phyloP scores from a whole-genome alignment of 2,113 vertebrate genomes.

The Scatophagus argus region DNA sequence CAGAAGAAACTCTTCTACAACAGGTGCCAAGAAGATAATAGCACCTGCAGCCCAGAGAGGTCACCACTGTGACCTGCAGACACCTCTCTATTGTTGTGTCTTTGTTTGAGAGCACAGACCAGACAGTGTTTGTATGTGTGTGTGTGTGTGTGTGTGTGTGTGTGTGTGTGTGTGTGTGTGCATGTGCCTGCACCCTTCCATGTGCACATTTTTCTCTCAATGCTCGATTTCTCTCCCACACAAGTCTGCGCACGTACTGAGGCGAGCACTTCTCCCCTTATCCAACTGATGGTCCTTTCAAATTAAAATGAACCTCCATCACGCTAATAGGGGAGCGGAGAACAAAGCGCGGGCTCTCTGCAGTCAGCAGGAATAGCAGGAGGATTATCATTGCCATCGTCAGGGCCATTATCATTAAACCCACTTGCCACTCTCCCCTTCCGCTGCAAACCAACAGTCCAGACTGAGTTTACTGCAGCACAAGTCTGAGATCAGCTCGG shows the following conservation, averaged over 20 bases:
- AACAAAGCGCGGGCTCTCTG: constrained; percentile 78
- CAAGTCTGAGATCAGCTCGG: constrained; percentile 33
- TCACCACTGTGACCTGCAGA: constrained; percentile 60
- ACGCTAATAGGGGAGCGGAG: constrained; percentile 76
- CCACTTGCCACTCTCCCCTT: constrained; percentile 51
- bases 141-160: constrained; percentile 1
- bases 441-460: constrained; percentile 49
- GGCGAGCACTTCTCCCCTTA: constrained; percentile 43
- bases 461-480: constrained; percentile 45
- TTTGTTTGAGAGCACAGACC: constrained; percentile 30
- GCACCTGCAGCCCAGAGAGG: constrained; percentile 63
- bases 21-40: constrained; percentile 73
- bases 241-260: constrained; percentile 10
- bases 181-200: not conserved
- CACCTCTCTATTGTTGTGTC: constrained; percentile 36
- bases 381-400: constrained; percentile 76
- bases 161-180: not conserved
- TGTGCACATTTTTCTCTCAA: constrained; percentile 18
- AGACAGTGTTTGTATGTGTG: constrained; percentile 27
- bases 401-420: constrained; percentile 76
- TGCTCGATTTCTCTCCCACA: constrained; percentile 46
- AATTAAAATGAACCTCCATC: constrained; percentile 82
- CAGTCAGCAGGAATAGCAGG: constrained; percentile 74
- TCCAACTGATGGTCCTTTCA: constrained; percentile 78
- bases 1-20: constrained; percentile 52